A percentile compares a stretch with the other conserved stretches of the same genome.
Conservation (phyloP, 2,797 vertebrate genomes). For the Sebastes minor region DNA sequence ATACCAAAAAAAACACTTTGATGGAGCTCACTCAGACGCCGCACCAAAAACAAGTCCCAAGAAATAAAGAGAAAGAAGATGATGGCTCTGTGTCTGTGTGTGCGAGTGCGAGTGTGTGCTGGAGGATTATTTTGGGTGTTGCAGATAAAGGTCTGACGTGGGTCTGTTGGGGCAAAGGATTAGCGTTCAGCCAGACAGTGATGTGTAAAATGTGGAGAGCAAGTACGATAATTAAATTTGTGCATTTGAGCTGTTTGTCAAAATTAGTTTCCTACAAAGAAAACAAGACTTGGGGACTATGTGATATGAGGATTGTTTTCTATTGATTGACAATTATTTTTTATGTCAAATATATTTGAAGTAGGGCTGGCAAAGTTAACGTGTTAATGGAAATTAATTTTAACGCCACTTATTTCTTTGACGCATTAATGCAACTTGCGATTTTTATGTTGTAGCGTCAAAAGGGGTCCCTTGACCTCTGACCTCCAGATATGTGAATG, state of each 20-base stretch:
- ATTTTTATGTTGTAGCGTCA: too few species aligned
- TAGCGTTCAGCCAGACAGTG: neutral
- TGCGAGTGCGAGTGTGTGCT: neutral
- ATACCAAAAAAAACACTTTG: neutral
- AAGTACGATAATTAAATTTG: constrained; percentile 4
- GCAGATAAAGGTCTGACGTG: neutral
- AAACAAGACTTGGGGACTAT: neutral
- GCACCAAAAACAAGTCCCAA: neutral
- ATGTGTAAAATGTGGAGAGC: constrained; percentile 7
- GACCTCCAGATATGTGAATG: too few species aligned
- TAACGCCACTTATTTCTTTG: too few species aligned
- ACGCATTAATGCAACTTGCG: too few species aligned
- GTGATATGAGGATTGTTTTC: neutral
- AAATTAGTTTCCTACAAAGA: neutral
- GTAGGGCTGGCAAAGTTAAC: too few species aligned
- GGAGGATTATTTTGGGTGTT: constrained; percentile 7
- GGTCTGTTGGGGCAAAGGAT: constrained; percentile 12
- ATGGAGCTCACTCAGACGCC: neutral
- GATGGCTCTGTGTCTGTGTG: neutral
- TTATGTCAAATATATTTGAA: neutral
- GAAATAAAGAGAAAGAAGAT: neutral
- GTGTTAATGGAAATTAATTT: too few species aligned
- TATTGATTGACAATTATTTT: neutral
- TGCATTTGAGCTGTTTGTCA: neutral
- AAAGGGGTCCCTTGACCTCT: too few species aligned